phyloP scores from a whole-genome alignment of 2,888 invertebrate species.

The Harpagoxenus sublaevis region DNA sequence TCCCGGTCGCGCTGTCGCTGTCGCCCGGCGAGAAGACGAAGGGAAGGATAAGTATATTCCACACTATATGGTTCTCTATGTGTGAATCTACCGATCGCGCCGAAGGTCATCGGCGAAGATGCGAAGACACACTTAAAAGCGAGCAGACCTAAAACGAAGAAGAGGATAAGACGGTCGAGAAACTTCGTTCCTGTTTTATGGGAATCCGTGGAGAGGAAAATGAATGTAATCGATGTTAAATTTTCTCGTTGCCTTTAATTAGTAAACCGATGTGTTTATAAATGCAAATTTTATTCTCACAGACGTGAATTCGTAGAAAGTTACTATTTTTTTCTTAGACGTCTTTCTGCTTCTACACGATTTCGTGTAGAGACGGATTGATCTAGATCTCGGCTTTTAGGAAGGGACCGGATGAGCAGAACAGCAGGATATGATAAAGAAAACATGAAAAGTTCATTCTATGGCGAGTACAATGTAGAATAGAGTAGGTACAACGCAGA shows the following conservation, averaged over 20 bases:
- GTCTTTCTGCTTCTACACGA: background rate
- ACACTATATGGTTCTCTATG: background rate
- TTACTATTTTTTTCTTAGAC: background rate
- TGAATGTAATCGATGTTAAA: background rate
- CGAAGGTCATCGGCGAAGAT: slow-evolving; percentile 41
- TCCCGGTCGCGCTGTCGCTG: slow-evolving; percentile 17
- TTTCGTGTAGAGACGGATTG: background rate
- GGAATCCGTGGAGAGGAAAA: background rate
- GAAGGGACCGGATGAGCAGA: background rate
- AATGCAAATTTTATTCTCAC: background rate
- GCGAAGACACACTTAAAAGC: background rate
- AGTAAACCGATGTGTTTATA: background rate
- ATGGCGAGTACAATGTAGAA: background rate
- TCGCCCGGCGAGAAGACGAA: slow-evolving; percentile 6
- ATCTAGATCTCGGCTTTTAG: background rate
- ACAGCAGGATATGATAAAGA: background rate
- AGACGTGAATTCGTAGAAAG: background rate
- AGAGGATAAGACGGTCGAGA: background rate
- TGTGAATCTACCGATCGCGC: slow-evolving; percentile 46
- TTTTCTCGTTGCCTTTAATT: background rate
- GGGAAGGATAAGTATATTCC: slow-evolving; percentile 40
- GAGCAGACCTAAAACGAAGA: slow-evolving; percentile 27
- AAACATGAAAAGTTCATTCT: slow-evolving; percentile 14
- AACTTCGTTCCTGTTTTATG: background rate
- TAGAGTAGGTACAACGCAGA: background rate